Percentiles rank a stretch among this genome's conserved stretches.
phyloP scores from a whole-genome alignment of 1,140 invertebrate genomes.

The Glossosoma conforme region DNA sequence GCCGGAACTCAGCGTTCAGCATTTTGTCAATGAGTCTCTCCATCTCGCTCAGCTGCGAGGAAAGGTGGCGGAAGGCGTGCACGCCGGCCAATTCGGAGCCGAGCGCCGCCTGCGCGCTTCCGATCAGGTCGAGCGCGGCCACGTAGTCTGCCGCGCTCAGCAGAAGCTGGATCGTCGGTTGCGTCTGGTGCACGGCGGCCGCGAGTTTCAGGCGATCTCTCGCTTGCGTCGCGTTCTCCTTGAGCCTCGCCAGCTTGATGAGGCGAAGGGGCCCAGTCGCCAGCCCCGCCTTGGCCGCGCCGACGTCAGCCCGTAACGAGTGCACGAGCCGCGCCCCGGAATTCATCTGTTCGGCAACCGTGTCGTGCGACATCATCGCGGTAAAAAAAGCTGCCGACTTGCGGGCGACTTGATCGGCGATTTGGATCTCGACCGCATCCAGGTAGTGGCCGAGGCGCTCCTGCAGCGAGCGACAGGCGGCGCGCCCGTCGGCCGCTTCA shows the following conservation, averaged over 20 bases:
- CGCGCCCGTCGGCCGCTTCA: conserved; percentile 40
- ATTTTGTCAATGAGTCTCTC: conserved; percentile 95
- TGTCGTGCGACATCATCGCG: conserved; percentile 94
- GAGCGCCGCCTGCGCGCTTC: conserved; percentile 93
- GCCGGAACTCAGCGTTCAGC: conserved; percentile 91
- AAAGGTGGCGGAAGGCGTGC: conserved; percentile 91
- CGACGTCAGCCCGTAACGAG: conserved; percentile 63
- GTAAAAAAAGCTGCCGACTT: conserved; percentile 96
- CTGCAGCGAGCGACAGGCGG: conserved; percentile 49
- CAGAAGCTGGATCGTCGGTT: conserved; percentile 92
- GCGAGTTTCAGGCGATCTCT: conserved; percentile 83
- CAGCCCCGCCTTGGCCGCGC: conserved; percentile 69
- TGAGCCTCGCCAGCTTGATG: conserved; percentile 60
- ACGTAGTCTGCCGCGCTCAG: conserved; percentile 96
- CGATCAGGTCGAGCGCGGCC: conserved; percentile 93
- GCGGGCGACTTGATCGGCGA: conserved; percentile 91
- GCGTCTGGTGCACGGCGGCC: conserved; percentile 94
- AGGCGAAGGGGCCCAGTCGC: conserved; percentile 78
- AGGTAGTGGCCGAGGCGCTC: conserved; percentile 86
- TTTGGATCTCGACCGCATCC: conserved; percentile 92
- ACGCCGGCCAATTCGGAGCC: conserved; percentile 83
- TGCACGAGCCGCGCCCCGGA: conserved; percentile 76
- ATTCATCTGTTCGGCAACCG: conserved; percentile 82
- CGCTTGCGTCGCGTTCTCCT: conserved; percentile 58
- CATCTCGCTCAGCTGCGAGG: conserved; percentile 95